These are phyloP conservation scores for Gryllus longicercus DNA, from an alignment of 2,888 invertebrate genomes.

Conservation along the genomic window DNA sequence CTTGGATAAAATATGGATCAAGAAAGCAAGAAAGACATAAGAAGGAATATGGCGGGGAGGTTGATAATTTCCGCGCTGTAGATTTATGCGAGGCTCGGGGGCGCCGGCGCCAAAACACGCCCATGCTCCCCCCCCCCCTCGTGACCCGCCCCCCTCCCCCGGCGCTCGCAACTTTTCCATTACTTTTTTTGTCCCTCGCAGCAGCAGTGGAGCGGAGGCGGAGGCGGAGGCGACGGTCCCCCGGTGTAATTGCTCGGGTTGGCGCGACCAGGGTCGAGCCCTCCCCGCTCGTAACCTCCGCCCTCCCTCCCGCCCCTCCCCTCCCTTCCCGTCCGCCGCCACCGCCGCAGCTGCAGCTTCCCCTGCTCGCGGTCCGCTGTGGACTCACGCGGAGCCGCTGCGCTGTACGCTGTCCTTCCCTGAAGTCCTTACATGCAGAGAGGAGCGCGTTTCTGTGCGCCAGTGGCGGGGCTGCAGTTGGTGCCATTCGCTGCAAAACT, in stretches of 20 bases:
- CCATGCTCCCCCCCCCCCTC: not conserved
- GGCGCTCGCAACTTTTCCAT: not conserved
- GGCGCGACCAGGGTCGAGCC: not conserved
- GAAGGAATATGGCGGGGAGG: not conserved
- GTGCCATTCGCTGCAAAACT: too few species aligned
- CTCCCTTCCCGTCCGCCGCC: not conserved
- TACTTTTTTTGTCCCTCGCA: not conserved
- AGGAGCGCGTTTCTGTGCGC: too few species aligned
- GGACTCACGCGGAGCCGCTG: too few species aligned
- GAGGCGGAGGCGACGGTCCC: not conserved
- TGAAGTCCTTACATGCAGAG: too few species aligned
- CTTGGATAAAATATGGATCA: not conserved
- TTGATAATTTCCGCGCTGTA: slow-evolving; percentile 1
- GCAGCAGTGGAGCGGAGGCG: not conserved
- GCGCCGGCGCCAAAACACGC: not conserved
- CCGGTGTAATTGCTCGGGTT: slow-evolving; percentile 17
- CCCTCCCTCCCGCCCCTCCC: not conserved
- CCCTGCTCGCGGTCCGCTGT: not conserved
- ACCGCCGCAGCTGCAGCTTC: not conserved
- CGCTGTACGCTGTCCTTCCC: too few species aligned
- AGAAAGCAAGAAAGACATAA: slow-evolving; percentile 17
- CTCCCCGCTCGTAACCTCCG: not conserved
- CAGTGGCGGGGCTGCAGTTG: too few species aligned
- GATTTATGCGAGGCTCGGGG: not conserved
- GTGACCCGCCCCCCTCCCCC: not conserved